phyloP scores from a whole-genome alignment of 2,888 invertebrate genomes.

The Tetranychus truncatus region DNA sequence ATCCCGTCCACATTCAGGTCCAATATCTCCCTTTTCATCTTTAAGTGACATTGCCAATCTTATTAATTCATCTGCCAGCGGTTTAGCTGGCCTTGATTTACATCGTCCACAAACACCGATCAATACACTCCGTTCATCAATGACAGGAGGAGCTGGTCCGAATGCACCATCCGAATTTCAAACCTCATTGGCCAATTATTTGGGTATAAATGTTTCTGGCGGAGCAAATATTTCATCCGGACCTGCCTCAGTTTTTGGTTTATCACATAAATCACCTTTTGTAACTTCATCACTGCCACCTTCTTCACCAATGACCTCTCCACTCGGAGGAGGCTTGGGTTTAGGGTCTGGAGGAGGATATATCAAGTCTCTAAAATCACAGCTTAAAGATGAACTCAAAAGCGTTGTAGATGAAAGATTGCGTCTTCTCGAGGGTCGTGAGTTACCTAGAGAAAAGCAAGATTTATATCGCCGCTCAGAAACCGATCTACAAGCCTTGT shows the following conservation, averaged over 20 bases:
- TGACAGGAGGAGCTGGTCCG: neutral
- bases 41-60: constrained; percentile 15
- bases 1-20: neutral
- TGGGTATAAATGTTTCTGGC: neutral
- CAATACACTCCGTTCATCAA: constrained; percentile 3
- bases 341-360: neutral
- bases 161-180: neutral
- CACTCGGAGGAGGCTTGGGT: neutral
- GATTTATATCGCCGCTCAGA: constrained; percentile 17
- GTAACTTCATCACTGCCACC: neutral
- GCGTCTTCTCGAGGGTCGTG: constrained; percentile 16
- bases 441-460: constrained; percentile 5
- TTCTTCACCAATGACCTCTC: neutral
- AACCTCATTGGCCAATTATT: constrained; percentile 7
- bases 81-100: constrained; percentile 9
- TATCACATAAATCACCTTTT: neutral
- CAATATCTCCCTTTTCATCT: constrained; percentile 14
- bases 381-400: constrained; percentile 30
- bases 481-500: constrained; percentile 18
- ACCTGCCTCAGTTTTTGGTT: neutral
- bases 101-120: neutral
- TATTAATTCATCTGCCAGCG: constrained; percentile 3
- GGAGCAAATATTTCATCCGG: neutral
- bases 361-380: constrained; percentile 29
- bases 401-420: constrained; percentile 27